phyloP scores from a whole-genome alignment of 23 tunicate genomes.

The Oikopleura albicans region DNA sequence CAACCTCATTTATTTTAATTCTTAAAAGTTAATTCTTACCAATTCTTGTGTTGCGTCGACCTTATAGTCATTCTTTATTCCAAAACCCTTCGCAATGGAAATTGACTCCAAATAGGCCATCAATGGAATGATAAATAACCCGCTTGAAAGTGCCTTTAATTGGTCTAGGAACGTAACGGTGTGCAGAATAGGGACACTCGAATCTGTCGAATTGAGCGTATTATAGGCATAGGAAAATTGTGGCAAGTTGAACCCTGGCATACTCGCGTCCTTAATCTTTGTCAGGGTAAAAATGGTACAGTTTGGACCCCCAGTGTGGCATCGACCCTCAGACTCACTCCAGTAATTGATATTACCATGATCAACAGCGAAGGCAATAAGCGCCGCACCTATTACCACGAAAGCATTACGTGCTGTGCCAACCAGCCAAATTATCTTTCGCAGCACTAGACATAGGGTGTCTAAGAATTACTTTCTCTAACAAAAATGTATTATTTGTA shows the following conservation, averaged over 20 bases:
- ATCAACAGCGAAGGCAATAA: conserved; percentile 41
- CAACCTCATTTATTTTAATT: too few relatives aligned
- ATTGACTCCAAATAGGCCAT: conserved; percentile 61
- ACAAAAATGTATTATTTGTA: too few relatives aligned
- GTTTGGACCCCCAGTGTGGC: background rate
- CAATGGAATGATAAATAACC: conserved; percentile 42
- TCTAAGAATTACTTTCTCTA: too few relatives aligned
- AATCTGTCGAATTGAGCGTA: too few relatives aligned
- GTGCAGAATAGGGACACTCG: too few relatives aligned
- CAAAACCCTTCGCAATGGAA: conserved; percentile 74
- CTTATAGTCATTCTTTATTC: conserved; percentile 38
- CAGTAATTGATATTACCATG: background rate
- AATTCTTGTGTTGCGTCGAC: conserved; percentile 53
- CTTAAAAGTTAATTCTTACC: too few relatives aligned
- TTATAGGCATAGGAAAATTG: background rate
- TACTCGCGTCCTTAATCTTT: background rate
- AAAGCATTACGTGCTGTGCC: conserved; percentile 68
- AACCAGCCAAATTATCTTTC: conserved; percentile 56
- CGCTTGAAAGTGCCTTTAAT: conserved; percentile 28
- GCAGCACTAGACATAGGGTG: background rate
- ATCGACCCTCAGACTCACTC: background rate
- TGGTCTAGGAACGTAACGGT: background rate
- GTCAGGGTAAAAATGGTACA: background rate
- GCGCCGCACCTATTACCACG: conserved; percentile 49
- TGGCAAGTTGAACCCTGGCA: background rate